Percentiles rank a stretch among this genome's conserved stretches.
Conservation (phyloP, 2,797 vertebrate genomes). For the Loris lydekkerianus region DNA sequence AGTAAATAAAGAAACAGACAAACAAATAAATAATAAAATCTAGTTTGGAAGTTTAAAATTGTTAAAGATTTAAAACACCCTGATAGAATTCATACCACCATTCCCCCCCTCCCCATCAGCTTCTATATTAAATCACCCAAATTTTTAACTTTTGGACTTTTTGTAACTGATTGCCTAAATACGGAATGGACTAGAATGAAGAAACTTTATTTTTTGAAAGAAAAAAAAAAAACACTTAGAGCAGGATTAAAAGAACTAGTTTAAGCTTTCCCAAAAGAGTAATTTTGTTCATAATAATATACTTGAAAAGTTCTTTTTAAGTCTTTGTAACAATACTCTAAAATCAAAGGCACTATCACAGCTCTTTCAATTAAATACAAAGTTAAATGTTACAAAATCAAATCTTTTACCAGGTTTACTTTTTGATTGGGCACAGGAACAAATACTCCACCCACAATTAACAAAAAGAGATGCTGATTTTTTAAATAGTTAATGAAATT, state of each 20-base stretch:
- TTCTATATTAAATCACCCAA: conserved; percentile 37
- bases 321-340: not conserved
- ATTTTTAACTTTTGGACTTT: not conserved
- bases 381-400: conserved; percentile 40
- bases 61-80: conserved; percentile 12
- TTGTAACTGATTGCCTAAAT: not conserved
- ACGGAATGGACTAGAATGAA: not conserved
- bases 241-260: not conserved
- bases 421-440: conserved; percentile 32
- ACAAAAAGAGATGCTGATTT: not conserved
- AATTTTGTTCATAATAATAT: conserved; percentile 17
- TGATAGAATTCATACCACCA: not conserved
- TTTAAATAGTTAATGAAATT: not conserved
- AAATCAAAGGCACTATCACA: not conserved
- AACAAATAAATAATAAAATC: not conserved
- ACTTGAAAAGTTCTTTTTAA: not conserved
- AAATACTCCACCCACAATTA: not conserved
- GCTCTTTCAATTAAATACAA: conserved; percentile 32
- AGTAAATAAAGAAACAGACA: no score
- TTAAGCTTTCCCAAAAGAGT: not conserved
- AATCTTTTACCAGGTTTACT: not conserved
- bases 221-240: conserved; percentile 3
- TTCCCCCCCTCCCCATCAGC: not conserved
- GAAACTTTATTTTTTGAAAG: conserved; percentile 15
- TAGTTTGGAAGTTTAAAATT: not conserved